These are phyloP conservation scores for Meloidogyne hapla DNA, from an alignment of 1,140 invertebrate species.

Conservation along the genomic window DNA sequence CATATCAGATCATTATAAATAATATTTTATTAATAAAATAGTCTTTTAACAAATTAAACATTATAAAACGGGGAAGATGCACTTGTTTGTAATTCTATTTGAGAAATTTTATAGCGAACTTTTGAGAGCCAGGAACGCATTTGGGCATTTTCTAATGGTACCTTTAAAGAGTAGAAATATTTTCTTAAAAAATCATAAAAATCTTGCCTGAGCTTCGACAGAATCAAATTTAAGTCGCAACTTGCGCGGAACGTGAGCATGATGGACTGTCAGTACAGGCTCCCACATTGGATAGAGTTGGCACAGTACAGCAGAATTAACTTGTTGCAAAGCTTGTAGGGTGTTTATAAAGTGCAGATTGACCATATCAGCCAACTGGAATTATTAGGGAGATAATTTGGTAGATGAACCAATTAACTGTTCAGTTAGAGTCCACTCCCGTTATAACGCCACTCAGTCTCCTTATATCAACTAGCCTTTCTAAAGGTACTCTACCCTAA, in stretches of 20 bases:
- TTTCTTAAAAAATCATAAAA: not conserved
- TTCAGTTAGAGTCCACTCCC: too few species aligned
- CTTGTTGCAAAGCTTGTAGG: slow-evolving; percentile 90
- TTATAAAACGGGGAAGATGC: slow-evolving; percentile 83
- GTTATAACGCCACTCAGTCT: too few species aligned
- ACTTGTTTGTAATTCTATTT: slow-evolving; percentile 92
- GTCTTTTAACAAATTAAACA: slow-evolving; percentile 69
- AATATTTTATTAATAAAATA: too few species aligned
- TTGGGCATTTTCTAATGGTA: slow-evolving; percentile 61
- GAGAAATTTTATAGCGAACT: slow-evolving; percentile 94
- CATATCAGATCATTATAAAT: too few species aligned
- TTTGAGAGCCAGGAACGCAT: slow-evolving; percentile 78
- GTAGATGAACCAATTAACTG: too few species aligned
- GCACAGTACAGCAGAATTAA: slow-evolving; percentile 82
- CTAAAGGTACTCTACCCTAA: too few species aligned
- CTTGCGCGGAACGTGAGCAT: slow-evolving; percentile 81
- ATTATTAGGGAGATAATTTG: slow-evolving; percentile 17
- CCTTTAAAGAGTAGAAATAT: not conserved
- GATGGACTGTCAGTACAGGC: slow-evolving; percentile 83
- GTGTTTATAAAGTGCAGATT: slow-evolving; percentile 92
- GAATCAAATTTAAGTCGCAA: slow-evolving; percentile 83
- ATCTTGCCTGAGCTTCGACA: slow-evolving; percentile 72
- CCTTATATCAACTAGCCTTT: too few species aligned
- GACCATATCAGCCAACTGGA: slow-evolving; percentile 89
- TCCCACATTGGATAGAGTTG: slow-evolving; percentile 72